Evolutionary conservation across 2,797 vertebrate genomes (phyloP), one percentile per base, ranked within the genome.

Genomic region (Echiichthys vipera): DNA sequence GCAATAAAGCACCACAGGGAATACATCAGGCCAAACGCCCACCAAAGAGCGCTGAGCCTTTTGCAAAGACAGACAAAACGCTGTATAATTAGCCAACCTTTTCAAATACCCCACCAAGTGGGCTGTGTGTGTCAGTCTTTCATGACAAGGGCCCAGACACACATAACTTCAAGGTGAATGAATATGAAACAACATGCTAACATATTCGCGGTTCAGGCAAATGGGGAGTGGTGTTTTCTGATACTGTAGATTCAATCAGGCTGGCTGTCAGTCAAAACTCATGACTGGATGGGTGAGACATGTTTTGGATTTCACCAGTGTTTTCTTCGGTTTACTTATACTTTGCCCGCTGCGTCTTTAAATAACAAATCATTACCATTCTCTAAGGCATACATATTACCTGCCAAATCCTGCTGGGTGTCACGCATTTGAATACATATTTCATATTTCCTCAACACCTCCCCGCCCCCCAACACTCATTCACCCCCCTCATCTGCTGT

Each of bases 191-290:
- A 92, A 89, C 87, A 88, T 77, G 87, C 91, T 92, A 92, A 94
- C 89, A 86, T 93, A 93, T 94, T 93, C 89, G 87, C 36, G 79
- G 87, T 61, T 90, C 68, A 57, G 88, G 73, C 74, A 50, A 85
- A 74, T 27, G 63, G 80, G 74, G 78, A 85, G 85, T 54, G 79
- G 80, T 77, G 88, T 83, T 88, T 89, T 90, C 87, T 87, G 90
- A 93, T 93, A 92, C 90, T 84, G 88, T 89, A 93, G 92, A 94
- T 92, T 89, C 91, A 91, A 93, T 95, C 91, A 92, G 25, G 76
- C 84, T 36, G 82, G 75, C 88, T 92, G 91, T 93, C 93, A 94
- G 85, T 94, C 93, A 92, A 84, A 88, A 47, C 81, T 84, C 77
- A 43, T 46, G 86, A 87, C 74, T 71, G 56, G 78, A 77, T 67